Evolutionary conservation across 2,888 invertebrate species (phyloP).

Genomic region (Drosophila hamatofila): DNA sequence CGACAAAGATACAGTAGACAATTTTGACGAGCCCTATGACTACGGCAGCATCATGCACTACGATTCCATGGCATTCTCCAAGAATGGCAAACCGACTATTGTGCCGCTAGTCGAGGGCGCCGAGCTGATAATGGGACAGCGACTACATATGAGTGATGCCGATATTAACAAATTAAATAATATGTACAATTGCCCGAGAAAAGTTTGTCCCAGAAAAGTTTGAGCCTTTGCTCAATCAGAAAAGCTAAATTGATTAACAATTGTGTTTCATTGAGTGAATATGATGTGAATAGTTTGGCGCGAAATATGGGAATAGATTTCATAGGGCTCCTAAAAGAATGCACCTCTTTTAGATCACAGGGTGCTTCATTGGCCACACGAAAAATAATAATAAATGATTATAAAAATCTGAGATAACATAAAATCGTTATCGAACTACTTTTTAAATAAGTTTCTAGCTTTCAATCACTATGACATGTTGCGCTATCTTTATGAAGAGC

Average conservation of each 20-base stretch:
- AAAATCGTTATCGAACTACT: slow-evolving; percentile 1
- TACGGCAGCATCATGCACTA: slow-evolving; percentile 93
- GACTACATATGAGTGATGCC: slow-evolving; percentile 70
- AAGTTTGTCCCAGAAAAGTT: not conserved
- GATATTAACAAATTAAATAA: slow-evolving; percentile 80
- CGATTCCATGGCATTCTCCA: slow-evolving; percentile 89
- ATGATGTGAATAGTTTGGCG: not conserved
- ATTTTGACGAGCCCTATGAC: slow-evolving; percentile 90
- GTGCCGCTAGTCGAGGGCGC: slow-evolving; percentile 84
- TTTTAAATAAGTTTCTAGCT: not conserved
- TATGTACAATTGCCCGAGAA: slow-evolving; percentile 78
- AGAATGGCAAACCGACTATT: slow-evolving; percentile 89
- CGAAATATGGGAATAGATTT: not conserved
- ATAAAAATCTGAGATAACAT: not conserved
- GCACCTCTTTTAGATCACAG: slow-evolving; percentile 23
- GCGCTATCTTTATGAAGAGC: not conserved
- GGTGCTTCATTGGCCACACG: slow-evolving; percentile 1
- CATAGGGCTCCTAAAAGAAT: slow-evolving; percentile 29
- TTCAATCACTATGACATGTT: not conserved
- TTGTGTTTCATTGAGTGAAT: too few species aligned
- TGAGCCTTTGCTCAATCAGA: slow-evolving; percentile 7
- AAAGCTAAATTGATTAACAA: not conserved
- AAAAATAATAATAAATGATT: not conserved
- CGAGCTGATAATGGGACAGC: slow-evolving; percentile 62
- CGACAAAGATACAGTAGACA: slow-evolving; percentile 86